phyloP scores from a whole-genome alignment of 1,140 invertebrate species.

The Bombus vancouverensis region DNA sequence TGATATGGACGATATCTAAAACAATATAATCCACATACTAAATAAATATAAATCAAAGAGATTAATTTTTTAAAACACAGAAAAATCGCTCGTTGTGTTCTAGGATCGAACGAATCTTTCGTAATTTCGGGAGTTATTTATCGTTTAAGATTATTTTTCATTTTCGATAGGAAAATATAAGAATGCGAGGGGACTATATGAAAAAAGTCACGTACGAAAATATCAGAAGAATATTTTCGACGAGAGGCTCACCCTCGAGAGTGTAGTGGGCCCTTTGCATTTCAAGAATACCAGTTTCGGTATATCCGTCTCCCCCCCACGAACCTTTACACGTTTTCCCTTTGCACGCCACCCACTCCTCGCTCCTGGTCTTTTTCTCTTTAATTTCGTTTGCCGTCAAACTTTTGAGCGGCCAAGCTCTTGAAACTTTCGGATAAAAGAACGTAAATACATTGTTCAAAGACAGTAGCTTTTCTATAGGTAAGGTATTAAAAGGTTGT shows the following conservation, averaged over 20 bases:
- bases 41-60: no score
- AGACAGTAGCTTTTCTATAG: conserved; percentile 2
- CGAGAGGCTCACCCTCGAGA: conserved; percentile 45
- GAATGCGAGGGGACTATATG: not conserved
- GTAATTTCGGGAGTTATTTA: not conserved
- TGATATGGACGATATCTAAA: no score
- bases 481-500: conserved; percentile 1
- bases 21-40: no score
- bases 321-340: conserved; percentile 49
- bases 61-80: no score
- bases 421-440: conserved; percentile 41
- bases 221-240: conserved; percentile 48
- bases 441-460: conserved; percentile 47
- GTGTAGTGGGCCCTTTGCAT: conserved; percentile 63
- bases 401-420: conserved; percentile 62
- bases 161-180: not conserved
- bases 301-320: conserved; percentile 44
- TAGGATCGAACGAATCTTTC: not conserved
- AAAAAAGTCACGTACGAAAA: conserved; percentile 20
- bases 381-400: conserved; percentile 74
- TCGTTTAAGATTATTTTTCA: not conserved
- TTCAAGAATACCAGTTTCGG: conserved; percentile 74
- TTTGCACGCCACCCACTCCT: conserved; percentile 26
- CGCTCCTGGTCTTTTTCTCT: conserved; percentile 44
- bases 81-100: not conserved